These are phyloP conservation scores for Diadumene lineata DNA, from an alignment of 92 coral and sea anemone genomes.

Conservation along the genomic window DNA sequence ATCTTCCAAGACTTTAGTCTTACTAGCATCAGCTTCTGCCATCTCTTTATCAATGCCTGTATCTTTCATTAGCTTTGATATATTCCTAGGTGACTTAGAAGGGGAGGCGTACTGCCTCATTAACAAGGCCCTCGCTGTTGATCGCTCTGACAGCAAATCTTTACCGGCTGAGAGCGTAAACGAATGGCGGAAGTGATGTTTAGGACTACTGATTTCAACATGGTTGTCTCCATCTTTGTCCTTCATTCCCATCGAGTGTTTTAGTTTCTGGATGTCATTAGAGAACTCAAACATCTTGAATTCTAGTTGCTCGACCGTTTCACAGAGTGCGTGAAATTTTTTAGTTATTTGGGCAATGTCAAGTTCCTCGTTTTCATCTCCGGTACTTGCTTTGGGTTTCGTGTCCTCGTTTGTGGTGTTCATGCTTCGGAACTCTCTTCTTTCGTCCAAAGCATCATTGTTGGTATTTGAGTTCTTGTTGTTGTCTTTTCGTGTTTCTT, in stretches of 20 bases:
- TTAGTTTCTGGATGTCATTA: slow-evolving; percentile 74
- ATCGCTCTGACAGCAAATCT: slow-evolving; percentile 57
- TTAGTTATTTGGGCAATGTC: slow-evolving; percentile 61
- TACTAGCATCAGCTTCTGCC: slow-evolving; percentile 43
- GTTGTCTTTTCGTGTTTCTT: neutral
- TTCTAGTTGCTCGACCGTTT: slow-evolving; percentile 78
- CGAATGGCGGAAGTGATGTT: slow-evolving; percentile 49
- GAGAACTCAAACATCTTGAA: slow-evolving; percentile 77
- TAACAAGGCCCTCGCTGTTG: slow-evolving; percentile 56
- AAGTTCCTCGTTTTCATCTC: slow-evolving; percentile 42
- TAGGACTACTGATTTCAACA: slow-evolving; percentile 16
- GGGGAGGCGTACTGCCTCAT: slow-evolving; percentile 70
- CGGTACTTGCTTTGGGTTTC: neutral
- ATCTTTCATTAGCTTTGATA: slow-evolving; percentile 23
- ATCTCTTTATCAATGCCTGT: slow-evolving; percentile 44
- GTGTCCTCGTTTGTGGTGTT: neutral
- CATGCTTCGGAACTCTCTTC: too few species aligned
- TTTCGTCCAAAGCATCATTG: too few species aligned
- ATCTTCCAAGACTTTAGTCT: slow-evolving; percentile 32
- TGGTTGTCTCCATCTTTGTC: neutral
- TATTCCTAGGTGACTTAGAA: slow-evolving; percentile 52
- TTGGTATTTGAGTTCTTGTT: neutral
- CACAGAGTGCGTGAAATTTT: slow-evolving; percentile 63
- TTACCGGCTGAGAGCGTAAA: slow-evolving; percentile 56
- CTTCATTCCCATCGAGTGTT: slow-evolving; percentile 67